Evolutionary conservation across 2,113 vertebrate species (phyloP).

Genomic region (Gobius niger): DNA sequence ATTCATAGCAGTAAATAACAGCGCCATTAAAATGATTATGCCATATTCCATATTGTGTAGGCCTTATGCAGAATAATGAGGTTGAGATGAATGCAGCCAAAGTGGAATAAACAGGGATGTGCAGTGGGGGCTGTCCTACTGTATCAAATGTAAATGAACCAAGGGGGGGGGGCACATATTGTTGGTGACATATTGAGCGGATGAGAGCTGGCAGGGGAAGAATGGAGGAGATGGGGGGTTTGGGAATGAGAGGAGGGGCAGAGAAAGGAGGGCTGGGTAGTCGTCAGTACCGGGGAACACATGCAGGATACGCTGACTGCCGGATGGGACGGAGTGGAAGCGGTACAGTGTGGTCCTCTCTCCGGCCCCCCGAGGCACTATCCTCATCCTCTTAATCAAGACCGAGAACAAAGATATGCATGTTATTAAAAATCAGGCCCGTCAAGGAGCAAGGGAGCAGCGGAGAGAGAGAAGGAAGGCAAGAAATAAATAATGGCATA

Average conservation of each 20-base stretch:
- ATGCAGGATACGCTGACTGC: slow-evolving; percentile 26
- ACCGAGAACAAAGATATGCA: slow-evolving; percentile 57
- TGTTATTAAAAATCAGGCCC: slow-evolving; percentile 63
- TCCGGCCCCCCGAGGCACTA: slow-evolving; percentile 37
- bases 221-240: slow-evolving; percentile 8
- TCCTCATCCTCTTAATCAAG: slow-evolving; percentile 61
- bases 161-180: slow-evolving; percentile 10
- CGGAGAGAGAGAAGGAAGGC: slow-evolving; percentile 29
- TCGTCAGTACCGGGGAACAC: slow-evolving; percentile 4
- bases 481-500: slow-evolving; percentile 66
- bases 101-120: slow-evolving; percentile 25
- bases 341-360: slow-evolving; percentile 38
- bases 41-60: background rate
- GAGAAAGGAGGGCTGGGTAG: slow-evolving; percentile 17
- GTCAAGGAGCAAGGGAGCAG: slow-evolving; percentile 41
- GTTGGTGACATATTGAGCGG: slow-evolving; percentile 31
- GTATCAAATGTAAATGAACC: slow-evolving; percentile 8
- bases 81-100: slow-evolving; percentile 2
- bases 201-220: slow-evolving; percentile 22
- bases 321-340: background rate
- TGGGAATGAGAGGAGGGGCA: slow-evolving; percentile 3
- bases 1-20: background rate
- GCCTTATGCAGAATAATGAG: slow-evolving; percentile 3
- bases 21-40: background rate
- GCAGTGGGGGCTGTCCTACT: background rate